Conservation (phyloP, 2,797 vertebrate genomes). For the Podarcis lilfordi region DNA sequence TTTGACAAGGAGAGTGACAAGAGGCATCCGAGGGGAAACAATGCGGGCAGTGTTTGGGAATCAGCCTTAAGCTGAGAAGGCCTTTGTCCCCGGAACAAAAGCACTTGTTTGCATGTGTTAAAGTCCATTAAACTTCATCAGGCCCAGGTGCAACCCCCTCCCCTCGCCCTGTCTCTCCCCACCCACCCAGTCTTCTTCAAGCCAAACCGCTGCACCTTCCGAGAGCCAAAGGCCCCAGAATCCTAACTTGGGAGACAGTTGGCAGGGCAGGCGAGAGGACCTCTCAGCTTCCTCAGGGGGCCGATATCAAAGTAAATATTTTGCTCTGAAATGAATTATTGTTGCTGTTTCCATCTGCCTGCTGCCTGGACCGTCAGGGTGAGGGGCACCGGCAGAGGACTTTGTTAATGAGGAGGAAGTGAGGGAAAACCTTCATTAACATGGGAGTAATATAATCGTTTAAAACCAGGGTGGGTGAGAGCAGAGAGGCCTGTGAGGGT, state of each 20-base stretch:
- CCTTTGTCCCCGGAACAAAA: conserved; percentile 91
- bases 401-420: conserved; percentile 67
- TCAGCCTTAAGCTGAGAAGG: conserved; percentile 79
- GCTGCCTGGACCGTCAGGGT: neutral
- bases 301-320: conserved; percentile 54
- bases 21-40: conserved; percentile 91
- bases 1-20: conserved; percentile 92
- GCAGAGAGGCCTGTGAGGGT: fast-evolving
- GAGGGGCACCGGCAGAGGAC: neutral
- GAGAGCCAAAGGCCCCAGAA: neutral
- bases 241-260: neutral
- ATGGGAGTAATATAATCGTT: conserved; percentile 15
- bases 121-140: conserved; percentile 87
- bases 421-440: conserved; percentile 46
- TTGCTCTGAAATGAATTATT: conserved; percentile 40
- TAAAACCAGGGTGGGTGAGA: conserved; percentile 40
- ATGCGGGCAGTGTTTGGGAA: conserved; percentile 87
- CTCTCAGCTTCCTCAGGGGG: conserved; percentile 7
- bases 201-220: conserved; percentile 76
- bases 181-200: conserved; percentile 71
- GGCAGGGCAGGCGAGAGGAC: neutral
- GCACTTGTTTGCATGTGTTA: conserved; percentile 90
- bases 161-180: conserved; percentile 72
- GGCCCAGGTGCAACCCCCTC: conserved; percentile 89
- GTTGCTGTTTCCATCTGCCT: conserved; percentile 26